Evolutionary conservation across 1,140 invertebrate genomes (phyloP).

Genomic region (Caenorhabditis inopinata): DNA sequence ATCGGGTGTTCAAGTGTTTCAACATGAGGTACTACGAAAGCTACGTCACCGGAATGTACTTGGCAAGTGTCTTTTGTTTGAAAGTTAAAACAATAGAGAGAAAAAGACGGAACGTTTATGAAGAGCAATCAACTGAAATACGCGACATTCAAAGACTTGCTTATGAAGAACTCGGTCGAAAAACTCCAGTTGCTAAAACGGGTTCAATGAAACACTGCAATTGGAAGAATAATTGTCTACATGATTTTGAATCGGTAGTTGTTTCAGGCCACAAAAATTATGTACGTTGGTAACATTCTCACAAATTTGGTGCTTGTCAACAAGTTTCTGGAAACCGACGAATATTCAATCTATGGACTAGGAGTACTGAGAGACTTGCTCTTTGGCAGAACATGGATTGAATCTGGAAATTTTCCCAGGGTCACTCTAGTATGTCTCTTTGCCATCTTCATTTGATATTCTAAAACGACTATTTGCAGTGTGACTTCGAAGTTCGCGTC

Average conservation of each 20-base stretch:
- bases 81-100: no score
- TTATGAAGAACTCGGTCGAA: no score
- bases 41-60: slow-evolving; percentile 65
- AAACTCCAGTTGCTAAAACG: no score
- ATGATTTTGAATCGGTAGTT: slow-evolving; percentile 52
- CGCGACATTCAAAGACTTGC: no score
- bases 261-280: slow-evolving; percentile 69
- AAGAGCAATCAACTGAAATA: no score
- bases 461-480: slow-evolving; percentile 62
- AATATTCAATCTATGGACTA: slow-evolving; percentile 67
- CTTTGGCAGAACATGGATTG: slow-evolving; percentile 62
- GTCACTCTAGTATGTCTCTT: slow-evolving; percentile 55
- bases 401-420: slow-evolving; percentile 66
- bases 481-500: slow-evolving; percentile 70
- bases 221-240: no score
- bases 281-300: slow-evolving; percentile 69
- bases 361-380: slow-evolving; percentile 62
- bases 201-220: no score
- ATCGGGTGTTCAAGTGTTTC: slow-evolving; percentile 66
- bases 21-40: slow-evolving; percentile 65
- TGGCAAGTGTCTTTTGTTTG: no score
- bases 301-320: slow-evolving; percentile 69
- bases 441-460: not conserved
- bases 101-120: no score
- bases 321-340: slow-evolving; percentile 69